Evolutionary conservation across 2,797 vertebrate species (phyloP).

Genomic region (Telmatherina bonti): DNA sequence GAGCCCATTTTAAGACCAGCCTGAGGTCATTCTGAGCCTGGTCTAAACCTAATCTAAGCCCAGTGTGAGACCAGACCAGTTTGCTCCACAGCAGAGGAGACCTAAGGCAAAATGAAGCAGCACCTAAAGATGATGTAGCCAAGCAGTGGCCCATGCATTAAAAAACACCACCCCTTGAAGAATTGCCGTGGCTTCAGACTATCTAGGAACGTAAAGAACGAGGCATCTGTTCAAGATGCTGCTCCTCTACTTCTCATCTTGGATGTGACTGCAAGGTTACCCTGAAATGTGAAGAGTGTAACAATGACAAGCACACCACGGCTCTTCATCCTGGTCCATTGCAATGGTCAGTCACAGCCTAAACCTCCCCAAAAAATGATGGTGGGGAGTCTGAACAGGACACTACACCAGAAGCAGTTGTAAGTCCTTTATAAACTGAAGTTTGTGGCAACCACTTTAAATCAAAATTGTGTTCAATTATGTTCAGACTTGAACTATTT

Average conservation of each 20-base stretch:
- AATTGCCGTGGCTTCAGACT: neutral
- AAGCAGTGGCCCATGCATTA: slow-evolving; percentile 7
- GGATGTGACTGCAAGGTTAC: neutral
- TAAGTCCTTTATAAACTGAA: too few relatives aligned
- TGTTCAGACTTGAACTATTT: too few relatives aligned
- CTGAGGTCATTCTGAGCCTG: too few relatives aligned
- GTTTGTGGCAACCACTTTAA: too few relatives aligned
- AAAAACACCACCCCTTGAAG: neutral
- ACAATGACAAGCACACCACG: neutral
- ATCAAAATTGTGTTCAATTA: too few relatives aligned
- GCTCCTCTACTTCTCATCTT: neutral
- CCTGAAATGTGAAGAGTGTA: slow-evolving; percentile 8
- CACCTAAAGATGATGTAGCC: neutral
- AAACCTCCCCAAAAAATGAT: neutral
- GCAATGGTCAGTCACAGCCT: neutral
- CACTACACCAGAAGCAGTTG: too few relatives aligned
- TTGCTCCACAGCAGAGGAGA: too few relatives aligned
- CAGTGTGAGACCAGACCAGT: too few relatives aligned
- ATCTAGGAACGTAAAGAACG: neutral
- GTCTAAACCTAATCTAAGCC: too few relatives aligned
- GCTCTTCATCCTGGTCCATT: slow-evolving; percentile 2
- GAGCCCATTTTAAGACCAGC: too few relatives aligned
- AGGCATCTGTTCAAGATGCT: slow-evolving; percentile 8
- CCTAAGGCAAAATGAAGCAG: neutral
- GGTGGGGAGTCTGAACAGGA: neutral